Conservation (phyloP, 2,888 invertebrate genomes). For the Carabus problematicus region DNA sequence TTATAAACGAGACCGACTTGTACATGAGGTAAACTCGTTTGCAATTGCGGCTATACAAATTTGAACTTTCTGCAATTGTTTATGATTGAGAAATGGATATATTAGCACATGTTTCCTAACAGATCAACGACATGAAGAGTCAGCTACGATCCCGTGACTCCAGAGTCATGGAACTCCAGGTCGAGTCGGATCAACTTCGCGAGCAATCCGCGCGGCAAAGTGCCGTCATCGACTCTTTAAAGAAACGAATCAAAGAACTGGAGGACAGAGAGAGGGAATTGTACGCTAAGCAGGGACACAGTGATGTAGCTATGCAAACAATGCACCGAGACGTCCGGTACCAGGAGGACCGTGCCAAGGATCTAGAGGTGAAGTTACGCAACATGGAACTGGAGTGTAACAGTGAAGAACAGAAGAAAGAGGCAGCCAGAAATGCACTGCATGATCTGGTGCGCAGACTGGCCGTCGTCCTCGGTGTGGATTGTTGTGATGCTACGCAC, state of each 20-base stretch:
- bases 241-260: conserved; percentile 78
- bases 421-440: conserved; percentile 69
- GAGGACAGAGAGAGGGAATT: conserved; percentile 80
- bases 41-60: background rate
- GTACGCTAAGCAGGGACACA: conserved; percentile 66
- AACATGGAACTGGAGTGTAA: conserved; percentile 75
- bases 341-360: conserved; percentile 79
- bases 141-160: conserved; percentile 75
- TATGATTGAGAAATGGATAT: no score
- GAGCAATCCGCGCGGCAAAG: conserved; percentile 86
- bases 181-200: conserved; percentile 79
- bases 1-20: conserved; percentile 82
- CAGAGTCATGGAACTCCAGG: conserved; percentile 76
- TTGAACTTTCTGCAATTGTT: background rate
- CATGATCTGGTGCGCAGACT: conserved; percentile 77
- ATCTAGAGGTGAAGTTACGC: conserved; percentile 76
- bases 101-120: conserved; percentile 48
- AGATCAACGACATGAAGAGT: conserved; percentile 76
- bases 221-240: conserved; percentile 79
- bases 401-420: conserved; percentile 78
- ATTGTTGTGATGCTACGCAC: conserved; percentile 72
- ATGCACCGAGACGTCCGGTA: conserved; percentile 70
- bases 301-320: conserved; percentile 76
- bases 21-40: conserved; percentile 69
- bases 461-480: conserved; percentile 74